phyloP scores from a whole-genome alignment of 2,113 vertebrate genomes.

The Varanus komodoensis region DNA sequence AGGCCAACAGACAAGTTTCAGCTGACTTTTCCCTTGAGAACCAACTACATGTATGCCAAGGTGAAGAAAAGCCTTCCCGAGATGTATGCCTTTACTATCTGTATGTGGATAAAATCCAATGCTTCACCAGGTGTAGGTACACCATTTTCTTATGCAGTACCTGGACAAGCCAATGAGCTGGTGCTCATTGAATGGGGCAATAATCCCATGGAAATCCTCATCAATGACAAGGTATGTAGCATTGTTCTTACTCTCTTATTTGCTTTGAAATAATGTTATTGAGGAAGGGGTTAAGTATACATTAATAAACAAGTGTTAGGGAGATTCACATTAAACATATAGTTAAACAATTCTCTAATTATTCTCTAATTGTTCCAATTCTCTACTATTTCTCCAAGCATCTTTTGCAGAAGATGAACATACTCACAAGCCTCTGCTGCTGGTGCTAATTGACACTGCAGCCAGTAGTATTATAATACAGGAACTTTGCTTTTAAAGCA shows the following conservation, averaged over 20 bases:
- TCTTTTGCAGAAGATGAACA: neutral
- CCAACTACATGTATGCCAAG: slow-evolving; percentile 99
- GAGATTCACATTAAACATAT: neutral
- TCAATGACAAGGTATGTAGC: slow-evolving; percentile 92
- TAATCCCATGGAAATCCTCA: slow-evolving; percentile 97
- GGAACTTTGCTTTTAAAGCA: neutral
- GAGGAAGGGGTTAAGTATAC: neutral
- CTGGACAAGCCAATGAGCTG: slow-evolving; percentile 93
- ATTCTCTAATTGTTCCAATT: no score
- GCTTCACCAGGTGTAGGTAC: slow-evolving; percentile 94
- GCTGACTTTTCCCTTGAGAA: slow-evolving; percentile 93
- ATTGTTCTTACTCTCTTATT: neutral
- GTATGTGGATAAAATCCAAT: slow-evolving; percentile 97
- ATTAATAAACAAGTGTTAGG: neutral
- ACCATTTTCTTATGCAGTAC: slow-evolving; percentile 94
- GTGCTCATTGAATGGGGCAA: slow-evolving; percentile 98
- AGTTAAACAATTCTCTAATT: neutral
- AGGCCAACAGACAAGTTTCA: slow-evolving; percentile 92
- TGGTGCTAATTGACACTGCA: neutral
- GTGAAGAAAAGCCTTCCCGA: slow-evolving; percentile 94
- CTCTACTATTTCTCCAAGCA: neutral
- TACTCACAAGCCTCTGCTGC: neutral
- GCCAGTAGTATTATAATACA: neutral
- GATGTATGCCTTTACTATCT: slow-evolving; percentile 96
- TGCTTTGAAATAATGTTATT: neutral